Evolutionary conservation across 2,113 vertebrate genomes (phyloP), one percentile per base, ranked within the genome.

Genomic region (Ictidomys tridecemlineatus): DNA sequence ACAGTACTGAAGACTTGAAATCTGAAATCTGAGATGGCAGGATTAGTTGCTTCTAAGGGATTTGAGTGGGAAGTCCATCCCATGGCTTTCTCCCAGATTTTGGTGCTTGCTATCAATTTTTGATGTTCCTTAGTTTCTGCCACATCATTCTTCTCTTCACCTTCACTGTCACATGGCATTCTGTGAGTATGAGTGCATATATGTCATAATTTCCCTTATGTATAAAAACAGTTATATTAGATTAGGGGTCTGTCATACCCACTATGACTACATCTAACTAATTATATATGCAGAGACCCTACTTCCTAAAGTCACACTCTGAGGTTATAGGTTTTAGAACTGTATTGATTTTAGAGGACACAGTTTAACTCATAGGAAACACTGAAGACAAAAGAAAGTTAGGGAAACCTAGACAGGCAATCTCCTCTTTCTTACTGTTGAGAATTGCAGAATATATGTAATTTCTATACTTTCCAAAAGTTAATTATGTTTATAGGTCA

Each of bases 351-450:
- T 82, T 67, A 32, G 4, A 26, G 9, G 26, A 74, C 18, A 83
- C 26, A 67, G 32, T 87, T 96, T 32, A 87, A 87, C 20, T 30
- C 4, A 79, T 26, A 85, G 28, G 34, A 96, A 91, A 88, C 28
- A 67, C 0, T 65, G 17, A 85, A 89, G 28, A 48, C 67, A 28
- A 93, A 70, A 32, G 3, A 13, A 95, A 6, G 20, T 51, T 67
- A 77, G 37, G 77, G 42, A 72, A 48, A 1, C 8, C 18, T 76
- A 61, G 4, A 39, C 1, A 79, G 34, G 70, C 2, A 14, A 72
- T 88, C 7, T 85, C 58, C 4, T 18, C 6, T 90, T 89, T 63
- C 3, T 16, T 69, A 42, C 16, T 78, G 4, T 76, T 69, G 61
- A 51, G 78, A 79, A 86, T 11, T n/a, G n/a, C 34, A 86, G 51